Evolutionary conservation across 2,888 invertebrate species (phyloP).

Genomic region (Cryptocephalus moraei): DNA sequence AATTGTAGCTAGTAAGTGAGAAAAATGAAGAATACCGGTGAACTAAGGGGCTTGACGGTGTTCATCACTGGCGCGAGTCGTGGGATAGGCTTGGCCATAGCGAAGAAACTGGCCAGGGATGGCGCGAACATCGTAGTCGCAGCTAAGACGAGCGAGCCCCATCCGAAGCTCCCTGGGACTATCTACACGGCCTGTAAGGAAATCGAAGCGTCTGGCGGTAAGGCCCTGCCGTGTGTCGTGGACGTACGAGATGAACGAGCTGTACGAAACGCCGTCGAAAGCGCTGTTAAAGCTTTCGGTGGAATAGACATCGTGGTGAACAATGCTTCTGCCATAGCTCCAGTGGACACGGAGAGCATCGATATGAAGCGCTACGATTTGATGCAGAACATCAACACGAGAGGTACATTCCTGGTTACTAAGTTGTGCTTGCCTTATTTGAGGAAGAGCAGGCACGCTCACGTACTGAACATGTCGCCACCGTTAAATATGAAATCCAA

Average conservation of each 20-base stretch:
- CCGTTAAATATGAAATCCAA: slow-evolving; percentile 78
- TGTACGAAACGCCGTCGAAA: slow-evolving; percentile 59
- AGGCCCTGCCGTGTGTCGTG: slow-evolving; percentile 76
- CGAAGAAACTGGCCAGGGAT: slow-evolving; percentile 82
- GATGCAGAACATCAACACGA: slow-evolving; percentile 88
- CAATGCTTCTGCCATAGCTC: slow-evolving; percentile 89
- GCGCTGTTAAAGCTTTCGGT: slow-evolving; percentile 75
- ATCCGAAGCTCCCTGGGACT: slow-evolving; percentile 85
- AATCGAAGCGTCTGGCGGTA: slow-evolving; percentile 77
- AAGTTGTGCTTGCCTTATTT: slow-evolving; percentile 82
- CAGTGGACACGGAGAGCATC: slow-evolving; percentile 70
- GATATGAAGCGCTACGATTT: slow-evolving; percentile 95
- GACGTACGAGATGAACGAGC: slow-evolving; percentile 78
- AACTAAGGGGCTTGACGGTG: slow-evolving; percentile 77
- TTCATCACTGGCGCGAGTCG: slow-evolving; percentile 96
- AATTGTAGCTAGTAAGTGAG: neutral
- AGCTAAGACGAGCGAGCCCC: slow-evolving; percentile 81
- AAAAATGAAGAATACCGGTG: slow-evolving; percentile 34
- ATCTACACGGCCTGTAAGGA: slow-evolving; percentile 85
- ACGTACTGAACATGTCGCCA: slow-evolving; percentile 93
- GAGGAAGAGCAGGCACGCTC: slow-evolving; percentile 77
- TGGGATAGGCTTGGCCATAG: slow-evolving; percentile 93
- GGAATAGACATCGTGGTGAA: slow-evolving; percentile 92
- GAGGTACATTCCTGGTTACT: slow-evolving; percentile 93
- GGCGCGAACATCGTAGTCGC: slow-evolving; percentile 89